Evolutionary conservation across 2,888 invertebrate species (phyloP).

Genomic region (Phasia obesa): DNA sequence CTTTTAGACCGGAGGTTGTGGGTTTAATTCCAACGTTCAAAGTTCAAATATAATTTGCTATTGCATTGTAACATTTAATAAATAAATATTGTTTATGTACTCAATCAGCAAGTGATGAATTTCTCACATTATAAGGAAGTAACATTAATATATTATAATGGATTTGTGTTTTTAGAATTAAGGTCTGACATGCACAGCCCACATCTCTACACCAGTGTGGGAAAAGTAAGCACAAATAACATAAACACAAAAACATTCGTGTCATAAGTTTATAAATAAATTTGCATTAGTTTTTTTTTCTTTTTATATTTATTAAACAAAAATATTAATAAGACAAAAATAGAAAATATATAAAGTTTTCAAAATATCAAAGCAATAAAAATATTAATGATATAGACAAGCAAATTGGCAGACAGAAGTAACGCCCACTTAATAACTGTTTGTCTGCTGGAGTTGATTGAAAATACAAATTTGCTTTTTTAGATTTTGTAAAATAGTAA

Average conservation of each 20-base stretch:
- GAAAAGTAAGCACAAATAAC: slow-evolving; percentile 23
- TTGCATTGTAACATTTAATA: background rate
- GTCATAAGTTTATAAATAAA: slow-evolving; percentile 25
- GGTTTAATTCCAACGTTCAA: no score
- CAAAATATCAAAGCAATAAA: slow-evolving; percentile 32
- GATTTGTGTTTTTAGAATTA: slow-evolving; percentile 76
- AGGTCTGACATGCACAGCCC: slow-evolving; percentile 78
- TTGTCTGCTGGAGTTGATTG: slow-evolving; percentile 13
- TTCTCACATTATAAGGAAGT: slow-evolving; percentile 78
- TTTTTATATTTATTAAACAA: background rate
- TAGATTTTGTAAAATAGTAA: slow-evolving; percentile 54
- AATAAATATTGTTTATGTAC: background rate
- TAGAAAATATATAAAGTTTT: slow-evolving; percentile 7
- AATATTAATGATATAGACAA: slow-evolving; percentile 33
- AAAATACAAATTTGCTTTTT: slow-evolving; percentile 36
- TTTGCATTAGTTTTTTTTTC: no score
- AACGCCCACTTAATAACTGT: slow-evolving; percentile 10
- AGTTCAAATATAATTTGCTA: background rate
- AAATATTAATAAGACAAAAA: background rate
- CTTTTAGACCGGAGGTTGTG: no score
- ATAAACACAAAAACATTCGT: background rate
- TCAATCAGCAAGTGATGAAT: slow-evolving; percentile 77
- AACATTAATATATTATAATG: slow-evolving; percentile 60
- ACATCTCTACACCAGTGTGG: slow-evolving; percentile 57
- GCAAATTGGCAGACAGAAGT: slow-evolving; percentile 16